Evolutionary conservation across 2,113 vertebrate species (phyloP).

Genomic region (Anguilla japonica): DNA sequence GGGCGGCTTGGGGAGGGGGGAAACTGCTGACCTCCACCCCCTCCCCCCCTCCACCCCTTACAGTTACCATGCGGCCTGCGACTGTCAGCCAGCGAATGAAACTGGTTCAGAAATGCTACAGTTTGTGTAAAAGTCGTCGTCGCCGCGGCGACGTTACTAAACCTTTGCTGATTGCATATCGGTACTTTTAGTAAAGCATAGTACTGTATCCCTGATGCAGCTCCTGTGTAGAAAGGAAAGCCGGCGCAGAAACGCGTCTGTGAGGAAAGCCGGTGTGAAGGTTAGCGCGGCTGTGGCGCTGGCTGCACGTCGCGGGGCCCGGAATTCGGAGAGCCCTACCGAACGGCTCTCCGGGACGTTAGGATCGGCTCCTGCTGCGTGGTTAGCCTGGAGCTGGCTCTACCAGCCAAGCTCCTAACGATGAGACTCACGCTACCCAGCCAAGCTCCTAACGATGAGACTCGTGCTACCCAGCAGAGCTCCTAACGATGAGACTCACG

Average conservation of each 20-base stretch:
- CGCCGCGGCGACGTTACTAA: constrained; percentile 26
- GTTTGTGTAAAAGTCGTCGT: constrained; percentile 33
- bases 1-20: background rate
- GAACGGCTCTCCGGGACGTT: background rate
- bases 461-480: too few relatives aligned
- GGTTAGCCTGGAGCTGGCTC: background rate
- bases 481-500: too few relatives aligned
- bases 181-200: constrained; percentile 40
- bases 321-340: background rate
- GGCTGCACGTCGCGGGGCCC: background rate
- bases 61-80: background rate
- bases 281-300: background rate
- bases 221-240: constrained; percentile 7
- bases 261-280: background rate
- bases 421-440: too few relatives aligned
- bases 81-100: constrained; percentile 25
- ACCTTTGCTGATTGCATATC: constrained; percentile 49
- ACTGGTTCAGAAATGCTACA: constrained; percentile 38
- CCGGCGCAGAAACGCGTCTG: background rate
- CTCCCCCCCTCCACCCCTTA: background rate
- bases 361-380: background rate
- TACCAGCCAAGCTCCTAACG: too few relatives aligned
- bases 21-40: too few relatives aligned
- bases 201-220: constrained; percentile 44
- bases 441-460: too few relatives aligned